These are phyloP conservation scores for Sipha flava DNA, from an alignment of 1,140 invertebrate species.

Conservation along the genomic window DNA sequence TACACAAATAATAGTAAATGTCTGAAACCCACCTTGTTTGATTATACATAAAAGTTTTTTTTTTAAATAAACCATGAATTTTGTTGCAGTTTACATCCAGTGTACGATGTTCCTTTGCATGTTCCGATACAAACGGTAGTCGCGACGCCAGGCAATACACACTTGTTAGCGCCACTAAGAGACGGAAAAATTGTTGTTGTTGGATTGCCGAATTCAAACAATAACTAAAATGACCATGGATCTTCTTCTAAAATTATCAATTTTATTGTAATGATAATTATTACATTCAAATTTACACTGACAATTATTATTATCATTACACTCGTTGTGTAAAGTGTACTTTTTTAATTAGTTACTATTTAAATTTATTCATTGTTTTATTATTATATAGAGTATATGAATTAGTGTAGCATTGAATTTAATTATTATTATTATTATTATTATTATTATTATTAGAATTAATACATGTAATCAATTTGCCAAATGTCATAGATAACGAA, in stretches of 20 bases:
- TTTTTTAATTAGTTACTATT: background rate
- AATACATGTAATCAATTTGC: background rate
- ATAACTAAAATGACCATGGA: background rate
- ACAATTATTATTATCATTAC: background rate
- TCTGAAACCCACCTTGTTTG: too few species aligned
- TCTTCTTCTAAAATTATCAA: background rate
- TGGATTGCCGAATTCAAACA: conserved; percentile 34
- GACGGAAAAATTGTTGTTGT: conserved; percentile 57
- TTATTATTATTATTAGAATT: background rate
- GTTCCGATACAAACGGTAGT: conserved; percentile 52
- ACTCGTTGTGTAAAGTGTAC: background rate
- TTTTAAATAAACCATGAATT: background rate
- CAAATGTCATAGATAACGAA: background rate
- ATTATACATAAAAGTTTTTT: too few species aligned
- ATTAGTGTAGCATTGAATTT: background rate
- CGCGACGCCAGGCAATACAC: conserved; percentile 52
- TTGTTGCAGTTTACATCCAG: conserved; percentile 45
- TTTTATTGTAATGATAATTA: background rate
- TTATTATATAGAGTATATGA: background rate
- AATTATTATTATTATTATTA: background rate
- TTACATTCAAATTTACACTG: too few species aligned
- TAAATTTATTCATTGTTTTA: background rate
- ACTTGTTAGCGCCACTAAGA: conserved; percentile 51
- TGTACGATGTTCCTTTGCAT: conserved; percentile 51
- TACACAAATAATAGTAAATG: too few species aligned